Base-by-base conservation (phyloP, 1,140 invertebrate genomes). In the Drosophila ambigua region DNA sequence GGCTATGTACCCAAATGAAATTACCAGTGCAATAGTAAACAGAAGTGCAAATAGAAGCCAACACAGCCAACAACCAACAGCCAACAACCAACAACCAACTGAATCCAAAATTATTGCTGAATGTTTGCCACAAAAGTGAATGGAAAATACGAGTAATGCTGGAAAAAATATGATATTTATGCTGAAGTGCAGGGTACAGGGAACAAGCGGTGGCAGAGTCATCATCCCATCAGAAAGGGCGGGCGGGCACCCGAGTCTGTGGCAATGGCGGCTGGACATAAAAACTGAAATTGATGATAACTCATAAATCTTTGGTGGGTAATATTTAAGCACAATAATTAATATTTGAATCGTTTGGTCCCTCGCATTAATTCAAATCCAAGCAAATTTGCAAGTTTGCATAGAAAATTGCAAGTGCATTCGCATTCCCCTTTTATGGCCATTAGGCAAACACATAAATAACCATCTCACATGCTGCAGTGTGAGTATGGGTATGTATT, bases 221-320 rank as follows among this genome's bases (percentile, higher is more conserved):
- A 41, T 28, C 41, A 24, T 53, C 54, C 23, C 24, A 11, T 15
- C 35, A 51, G 28, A 39, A 39, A 45, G 11, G 43, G 24, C 39
- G 51, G 31, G 16, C 23, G 4, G 3, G 4, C 23, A 24, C 4
- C 2, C 11, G 4, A 5, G 35, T 39, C 35, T 39, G 11, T 13
- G 35, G 35, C 35, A 39, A 39, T 13, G 23, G 7, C 11, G 23
- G 7, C 13, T 31, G 49, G 20, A 51, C 55, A 50, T 53, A 26
- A 16, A 9, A 41, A 44, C 55, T 74, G 16, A 62, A 84, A 84
- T 85, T 84, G 81, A 85, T 85, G 80, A 84, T 67, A 77, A 77
- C 81, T 85, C 80, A 77, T 84, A 85, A 84, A 85, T 79, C 35
- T 4, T 39, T 62, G 63, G 48, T 53, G 62, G 45, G 55, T 46